Evolutionary conservation across 2,113 vertebrate genomes (phyloP), one percentile per base, ranked within the genome.

Genomic region (Campylomormyrus tamandua): DNA sequence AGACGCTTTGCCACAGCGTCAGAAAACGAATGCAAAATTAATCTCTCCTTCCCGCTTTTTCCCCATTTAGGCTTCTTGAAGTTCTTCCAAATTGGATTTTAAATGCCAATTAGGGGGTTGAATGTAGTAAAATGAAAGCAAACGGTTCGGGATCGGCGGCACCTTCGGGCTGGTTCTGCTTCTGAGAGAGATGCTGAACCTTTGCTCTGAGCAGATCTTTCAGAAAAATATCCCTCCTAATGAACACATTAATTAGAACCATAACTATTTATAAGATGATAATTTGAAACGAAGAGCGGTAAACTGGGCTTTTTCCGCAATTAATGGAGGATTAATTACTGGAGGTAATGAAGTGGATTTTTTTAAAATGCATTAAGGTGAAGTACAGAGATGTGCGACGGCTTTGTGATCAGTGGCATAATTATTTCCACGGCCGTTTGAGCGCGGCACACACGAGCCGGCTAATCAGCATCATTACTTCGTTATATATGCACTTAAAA

Each of bases 251-350:
- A 99, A 99, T 99, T 99, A 99, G 97, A 98, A 98, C 96, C 97
- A 98, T 99, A 99, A 99, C 98, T 99, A 99, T 99, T 99, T 99
- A 99, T 99, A 99, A 99, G 98, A 99, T 97, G 96, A 96, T 99
- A 99, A 99, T 99, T 99, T 98, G 98, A 98, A 97, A 98, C 94
- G 97, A 98, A 98, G 97, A 96, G 95, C 93, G 95, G 98, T 99
- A 99, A 99, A 99, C 98, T 97, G 97, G 97, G 98, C 96, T 99
- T 98, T 99, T 99, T 98, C 98, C 97, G 97, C 98, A 99, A 99
- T 99, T 99, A 99, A 98, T 99, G 98, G 97, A 97, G 97, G 98
- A 99, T 99, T 99, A 99, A 99, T 99, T 99, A 99, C 96, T 96
- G 96, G 95, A 97, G 97, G 97, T 99, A 99, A 99, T 99, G 98